Evolutionary conservation across 2,797 vertebrate genomes (phyloP).

Genomic region (Ataeniobius toweri): DNA sequence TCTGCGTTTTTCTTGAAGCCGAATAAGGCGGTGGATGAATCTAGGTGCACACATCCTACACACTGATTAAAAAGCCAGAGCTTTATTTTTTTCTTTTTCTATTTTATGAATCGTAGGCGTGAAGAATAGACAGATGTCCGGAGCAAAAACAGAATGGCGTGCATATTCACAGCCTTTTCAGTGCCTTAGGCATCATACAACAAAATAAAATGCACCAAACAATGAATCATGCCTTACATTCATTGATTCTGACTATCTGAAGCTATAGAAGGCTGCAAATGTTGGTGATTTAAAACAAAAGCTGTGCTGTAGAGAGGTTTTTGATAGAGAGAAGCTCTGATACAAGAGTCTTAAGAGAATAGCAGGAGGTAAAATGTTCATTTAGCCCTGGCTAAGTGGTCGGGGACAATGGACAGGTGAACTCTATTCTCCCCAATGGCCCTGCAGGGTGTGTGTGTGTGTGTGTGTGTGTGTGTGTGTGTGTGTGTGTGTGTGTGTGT

Average conservation of each 20-base stretch:
- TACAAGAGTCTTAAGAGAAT: conserved; percentile 37
- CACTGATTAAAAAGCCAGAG: conserved; percentile 38
- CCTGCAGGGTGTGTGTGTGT: conserved; percentile 72
- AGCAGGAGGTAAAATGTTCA: conserved; percentile 80
- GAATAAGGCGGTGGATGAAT: conserved; percentile 64
- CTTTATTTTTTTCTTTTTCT: background rate
- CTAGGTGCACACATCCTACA: conserved; percentile 66
- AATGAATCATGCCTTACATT: conserved; percentile 30
- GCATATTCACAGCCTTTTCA: conserved; percentile 42
- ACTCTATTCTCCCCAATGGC: conserved; percentile 95
- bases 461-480: conserved; percentile 45
- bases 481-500: conserved; percentile 75
- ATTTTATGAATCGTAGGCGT: conserved; percentile 42
- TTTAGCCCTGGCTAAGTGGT: conserved; percentile 97
- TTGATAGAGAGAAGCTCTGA: conserved; percentile 24
- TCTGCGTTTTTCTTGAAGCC: conserved; percentile 58
- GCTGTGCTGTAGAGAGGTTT: background rate
- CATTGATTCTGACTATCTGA: conserved; percentile 34
- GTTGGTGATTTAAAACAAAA: background rate
- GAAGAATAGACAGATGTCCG: conserved; percentile 62
- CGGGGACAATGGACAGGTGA: conserved; percentile 92
- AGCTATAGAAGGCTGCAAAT: conserved; percentile 3
- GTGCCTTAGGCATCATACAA: conserved; percentile 22
- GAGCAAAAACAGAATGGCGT: conserved; percentile 34
- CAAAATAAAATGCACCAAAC: conserved; percentile 16